Conservation (phyloP, 2,888 invertebrate species). For the Agrypnus murinus region DNA sequence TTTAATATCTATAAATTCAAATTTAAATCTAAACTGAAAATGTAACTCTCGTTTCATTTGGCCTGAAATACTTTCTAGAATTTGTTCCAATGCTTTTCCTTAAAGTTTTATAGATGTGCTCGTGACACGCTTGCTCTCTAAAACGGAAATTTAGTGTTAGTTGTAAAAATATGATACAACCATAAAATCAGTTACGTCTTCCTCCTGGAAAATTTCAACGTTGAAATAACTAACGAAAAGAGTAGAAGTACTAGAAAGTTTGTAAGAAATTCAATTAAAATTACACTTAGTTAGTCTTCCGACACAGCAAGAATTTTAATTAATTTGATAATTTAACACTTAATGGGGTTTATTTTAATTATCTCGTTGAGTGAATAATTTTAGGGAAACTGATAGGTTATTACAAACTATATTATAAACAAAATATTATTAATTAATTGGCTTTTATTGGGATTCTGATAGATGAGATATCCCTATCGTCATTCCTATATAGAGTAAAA, state of each 20-base stretch:
- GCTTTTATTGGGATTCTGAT: background rate
- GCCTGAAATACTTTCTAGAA: background rate
- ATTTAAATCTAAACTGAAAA: background rate
- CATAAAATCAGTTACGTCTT: background rate
- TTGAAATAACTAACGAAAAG: background rate
- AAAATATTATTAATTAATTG: background rate
- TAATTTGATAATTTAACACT: slow-evolving; percentile 21
- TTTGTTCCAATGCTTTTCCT: background rate
- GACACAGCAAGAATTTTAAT: slow-evolving; percentile 12
- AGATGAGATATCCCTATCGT: too few relatives aligned
- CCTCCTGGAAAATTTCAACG: slow-evolving; percentile 1
- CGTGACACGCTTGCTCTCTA: background rate
- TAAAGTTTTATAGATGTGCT: slow-evolving; percentile 4
- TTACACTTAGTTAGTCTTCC: background rate
- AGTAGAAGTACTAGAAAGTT: background rate
- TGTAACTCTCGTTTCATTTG: background rate
- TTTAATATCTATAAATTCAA: too few relatives aligned
- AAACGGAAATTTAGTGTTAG: background rate
- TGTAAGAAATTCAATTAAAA: slow-evolving; percentile 17
- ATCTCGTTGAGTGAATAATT: too few relatives aligned
- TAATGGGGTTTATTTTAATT: slow-evolving; percentile 3
- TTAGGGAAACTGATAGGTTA: background rate
- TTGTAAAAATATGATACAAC: background rate
- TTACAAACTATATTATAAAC: slow-evolving; percentile 11
- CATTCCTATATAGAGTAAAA: too few relatives aligned